These are phyloP conservation scores for Nipponia nippon DNA, from an alignment of 2,113 vertebrate genomes.

Conservation along the genomic window DNA sequence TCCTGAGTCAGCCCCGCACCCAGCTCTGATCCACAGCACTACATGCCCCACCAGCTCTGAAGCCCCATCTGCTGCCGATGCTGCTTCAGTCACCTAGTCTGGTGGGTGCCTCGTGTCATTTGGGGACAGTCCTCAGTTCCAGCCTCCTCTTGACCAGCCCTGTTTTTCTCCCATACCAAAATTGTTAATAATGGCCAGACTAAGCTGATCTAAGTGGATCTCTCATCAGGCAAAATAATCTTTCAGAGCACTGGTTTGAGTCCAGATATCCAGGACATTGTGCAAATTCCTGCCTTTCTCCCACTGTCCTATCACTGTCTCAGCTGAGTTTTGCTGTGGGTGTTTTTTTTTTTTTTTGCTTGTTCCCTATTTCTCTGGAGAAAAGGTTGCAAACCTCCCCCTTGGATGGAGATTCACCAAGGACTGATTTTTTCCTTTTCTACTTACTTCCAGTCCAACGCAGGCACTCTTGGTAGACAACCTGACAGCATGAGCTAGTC, in stretches of 20 bases:
- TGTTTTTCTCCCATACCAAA: neutral
- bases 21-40: neutral
- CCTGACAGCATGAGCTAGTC: neutral
- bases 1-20: neutral
- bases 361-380: neutral
- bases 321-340: neutral
- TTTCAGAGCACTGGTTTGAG: neutral
- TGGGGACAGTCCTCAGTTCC: neutral
- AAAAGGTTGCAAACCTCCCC: neutral
- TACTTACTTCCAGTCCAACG: neutral
- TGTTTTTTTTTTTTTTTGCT: neutral
- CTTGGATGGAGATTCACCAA: neutral
- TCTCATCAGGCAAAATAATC: neutral
- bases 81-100: neutral
- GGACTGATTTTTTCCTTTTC: neutral
- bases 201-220: neutral
- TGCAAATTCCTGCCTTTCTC: neutral
- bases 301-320: neutral
- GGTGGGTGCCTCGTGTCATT: accelerated
- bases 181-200: neutral
- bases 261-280: neutral
- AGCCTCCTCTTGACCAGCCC: neutral
- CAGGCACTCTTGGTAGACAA: neutral
- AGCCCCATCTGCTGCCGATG: neutral
- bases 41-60: neutral